Percentiles rank a stretch among this genome's conserved stretches.
These are phyloP conservation scores for Forbesichthys papilliferus DNA, from an alignment of 2,113 vertebrate species.

Conservation along the genomic window DNA sequence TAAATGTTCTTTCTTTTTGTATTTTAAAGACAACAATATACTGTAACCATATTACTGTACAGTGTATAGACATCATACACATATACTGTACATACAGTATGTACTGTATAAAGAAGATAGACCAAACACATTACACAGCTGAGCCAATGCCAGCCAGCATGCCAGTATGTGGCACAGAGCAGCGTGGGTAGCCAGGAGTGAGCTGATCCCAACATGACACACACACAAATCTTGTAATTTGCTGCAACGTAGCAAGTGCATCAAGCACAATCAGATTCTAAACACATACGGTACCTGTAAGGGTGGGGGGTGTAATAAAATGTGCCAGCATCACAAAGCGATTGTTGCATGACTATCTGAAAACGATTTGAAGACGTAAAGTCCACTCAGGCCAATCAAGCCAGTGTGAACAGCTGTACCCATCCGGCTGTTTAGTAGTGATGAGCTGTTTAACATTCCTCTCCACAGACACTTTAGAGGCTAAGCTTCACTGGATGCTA, in stretches of 20 bases:
- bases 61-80: no score
- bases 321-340: no score
- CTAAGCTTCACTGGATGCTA: neutral
- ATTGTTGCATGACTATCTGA: no score
- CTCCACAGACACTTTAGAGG: slow-evolving; percentile 1
- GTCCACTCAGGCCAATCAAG: no score
- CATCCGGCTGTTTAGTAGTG: neutral
- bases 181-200: slow-evolving; percentile 1
- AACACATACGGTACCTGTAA: no score
- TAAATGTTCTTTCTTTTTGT: no score
- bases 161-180: neutral
- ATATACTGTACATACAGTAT: neutral
- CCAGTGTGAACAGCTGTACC: no score
- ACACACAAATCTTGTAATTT: neutral
- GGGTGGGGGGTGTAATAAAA: no score
- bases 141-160: neutral
- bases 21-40: no score
- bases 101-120: neutral
- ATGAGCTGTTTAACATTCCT: neutral
- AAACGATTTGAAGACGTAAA: no score
- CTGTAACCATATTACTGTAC: no score
- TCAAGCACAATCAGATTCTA: no score
- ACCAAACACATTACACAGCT: neutral
- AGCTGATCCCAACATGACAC: slow-evolving; percentile 3
- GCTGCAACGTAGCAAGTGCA: neutral